A percentile compares a stretch with the other conserved stretches of the same genome.
phyloP scores from a whole-genome alignment of 53 echinoderm and acorn worm species.

The Luidia sarsii region DNA sequence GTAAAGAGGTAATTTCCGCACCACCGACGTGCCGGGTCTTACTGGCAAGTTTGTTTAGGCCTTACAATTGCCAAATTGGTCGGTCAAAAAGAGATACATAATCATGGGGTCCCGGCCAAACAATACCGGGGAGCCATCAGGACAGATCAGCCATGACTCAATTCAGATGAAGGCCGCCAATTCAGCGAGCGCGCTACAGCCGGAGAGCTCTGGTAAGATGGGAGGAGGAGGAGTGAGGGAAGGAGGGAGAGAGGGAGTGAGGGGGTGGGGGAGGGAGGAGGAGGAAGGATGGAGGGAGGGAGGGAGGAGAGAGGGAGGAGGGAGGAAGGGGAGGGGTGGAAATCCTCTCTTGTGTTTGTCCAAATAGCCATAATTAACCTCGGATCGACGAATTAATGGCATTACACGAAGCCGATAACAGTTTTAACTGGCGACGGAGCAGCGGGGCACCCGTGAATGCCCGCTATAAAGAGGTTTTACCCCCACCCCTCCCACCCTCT shows the following conservation, averaged over 20 bases:
- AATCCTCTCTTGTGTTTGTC: conserved; percentile 53
- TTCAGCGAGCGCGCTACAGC: background rate
- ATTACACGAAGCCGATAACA: conserved; percentile 55
- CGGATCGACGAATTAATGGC: conserved; percentile 36
- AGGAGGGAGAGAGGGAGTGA: too few species aligned
- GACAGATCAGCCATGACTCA: background rate
- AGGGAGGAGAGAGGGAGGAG: too few species aligned
- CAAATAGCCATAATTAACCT: conserved; percentile 59
- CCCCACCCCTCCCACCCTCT: background rate
- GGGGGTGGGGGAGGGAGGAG: too few species aligned
- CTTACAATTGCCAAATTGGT: too few species aligned
- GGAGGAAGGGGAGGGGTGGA: background rate
- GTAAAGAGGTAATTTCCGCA: too few species aligned
- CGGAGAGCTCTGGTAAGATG: too few species aligned
- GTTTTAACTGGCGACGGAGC: conserved; percentile 47
- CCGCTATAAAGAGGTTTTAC: background rate
- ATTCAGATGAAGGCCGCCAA: background rate
- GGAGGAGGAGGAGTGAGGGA: too few species aligned
- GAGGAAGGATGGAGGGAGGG: too few species aligned
- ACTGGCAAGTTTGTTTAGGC: background rate
- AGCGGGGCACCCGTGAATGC: background rate
- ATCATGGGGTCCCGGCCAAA: background rate
- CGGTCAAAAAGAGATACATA: background rate
- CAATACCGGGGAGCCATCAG: background rate
- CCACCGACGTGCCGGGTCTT: too few species aligned